Evolutionary conservation across 2,888 invertebrate species (phyloP).

Genomic region (Aspidiotus rigidus): DNA sequence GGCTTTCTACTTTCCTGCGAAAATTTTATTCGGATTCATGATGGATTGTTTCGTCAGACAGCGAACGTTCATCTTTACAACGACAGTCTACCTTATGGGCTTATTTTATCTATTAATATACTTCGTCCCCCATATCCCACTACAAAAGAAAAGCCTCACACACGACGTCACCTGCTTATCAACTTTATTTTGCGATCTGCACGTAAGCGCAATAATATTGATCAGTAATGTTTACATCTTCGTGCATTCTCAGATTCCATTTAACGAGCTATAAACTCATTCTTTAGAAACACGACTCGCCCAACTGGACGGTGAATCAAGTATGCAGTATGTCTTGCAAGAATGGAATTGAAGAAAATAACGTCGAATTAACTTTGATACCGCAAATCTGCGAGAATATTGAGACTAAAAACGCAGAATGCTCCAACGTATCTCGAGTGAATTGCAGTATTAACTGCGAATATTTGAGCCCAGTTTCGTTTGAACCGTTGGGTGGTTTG

Average conservation of each 20-base stretch:
- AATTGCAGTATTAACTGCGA: slow-evolving; percentile 42
- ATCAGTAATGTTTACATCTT: neutral
- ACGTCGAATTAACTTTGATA: slow-evolving; percentile 13
- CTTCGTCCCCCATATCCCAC: slow-evolving; percentile 43
- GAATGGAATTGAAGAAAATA: slow-evolving; percentile 19
- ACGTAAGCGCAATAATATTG: slow-evolving; percentile 8
- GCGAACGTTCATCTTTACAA: slow-evolving; percentile 63
- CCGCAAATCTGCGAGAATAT: slow-evolving; percentile 21
- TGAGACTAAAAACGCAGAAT: neutral
- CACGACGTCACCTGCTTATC: slow-evolving; percentile 20
- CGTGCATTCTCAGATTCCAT: neutral
- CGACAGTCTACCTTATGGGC: slow-evolving; percentile 56
- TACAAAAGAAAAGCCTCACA: slow-evolving; percentile 23
- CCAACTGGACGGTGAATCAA: slow-evolving; percentile 30
- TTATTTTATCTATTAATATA: slow-evolving; percentile 59
- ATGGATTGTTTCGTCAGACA: slow-evolving; percentile 61
- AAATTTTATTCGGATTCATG: slow-evolving; percentile 64
- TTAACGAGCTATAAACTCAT: neutral
- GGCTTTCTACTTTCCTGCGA: slow-evolving; percentile 64
- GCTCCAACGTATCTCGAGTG: slow-evolving; percentile 41
- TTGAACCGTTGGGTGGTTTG: slow-evolving; percentile 6
- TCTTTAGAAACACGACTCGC: slow-evolving; percentile 25
- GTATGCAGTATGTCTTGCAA: slow-evolving; percentile 18
- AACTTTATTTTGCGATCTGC: slow-evolving; percentile 24
- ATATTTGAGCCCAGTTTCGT: slow-evolving; percentile 14